These are phyloP conservation scores for Drosophila sp. DNA, from an alignment of 1,140 invertebrate genomes.

Conservation along the genomic window DNA sequence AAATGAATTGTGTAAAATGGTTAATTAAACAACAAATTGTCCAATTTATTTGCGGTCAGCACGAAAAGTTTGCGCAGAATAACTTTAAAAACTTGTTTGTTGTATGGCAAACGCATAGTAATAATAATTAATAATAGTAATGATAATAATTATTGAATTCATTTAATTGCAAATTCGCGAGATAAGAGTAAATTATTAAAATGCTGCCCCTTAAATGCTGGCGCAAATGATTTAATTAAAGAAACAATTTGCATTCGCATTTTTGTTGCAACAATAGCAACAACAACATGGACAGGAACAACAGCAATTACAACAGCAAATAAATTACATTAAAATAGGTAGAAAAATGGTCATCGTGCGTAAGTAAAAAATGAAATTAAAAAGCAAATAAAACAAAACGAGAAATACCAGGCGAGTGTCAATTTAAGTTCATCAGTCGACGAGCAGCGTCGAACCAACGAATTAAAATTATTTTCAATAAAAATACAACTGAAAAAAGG, in stretches of 20 bases:
- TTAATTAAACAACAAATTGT: not conserved
- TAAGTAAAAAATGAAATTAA: slow-evolving; percentile 27
- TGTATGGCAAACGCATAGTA: slow-evolving; percentile 22
- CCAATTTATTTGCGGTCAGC: slow-evolving; percentile 11
- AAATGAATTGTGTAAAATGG: not conserved
- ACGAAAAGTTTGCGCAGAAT: slow-evolving; percentile 3
- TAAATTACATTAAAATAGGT: slow-evolving; percentile 81
- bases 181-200: slow-evolving; percentile 77
- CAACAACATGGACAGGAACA: slow-evolving; percentile 23
- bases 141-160: slow-evolving; percentile 44
- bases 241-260: slow-evolving; percentile 74
- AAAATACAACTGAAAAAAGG: slow-evolving; percentile 35
- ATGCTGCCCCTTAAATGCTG: slow-evolving; percentile 40
- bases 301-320: slow-evolving; percentile 72
- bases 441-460: slow-evolving; percentile 14
- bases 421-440: slow-evolving; percentile 74
- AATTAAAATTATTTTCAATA: slow-evolving; percentile 58
- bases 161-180: slow-evolving; percentile 63
- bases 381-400: slow-evolving; percentile 41
- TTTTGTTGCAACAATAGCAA: slow-evolving; percentile 44
- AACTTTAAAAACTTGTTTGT: slow-evolving; percentile 37
- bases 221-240: slow-evolving; percentile 77
- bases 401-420: slow-evolving; percentile 66
- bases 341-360: slow-evolving; percentile 22
- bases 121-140: slow-evolving; percentile 33